Percentiles rank a stretch among this genome's conserved stretches.
Evolutionary conservation across 1,140 invertebrate species (phyloP).

Genomic region (Apis dorsata): DNA sequence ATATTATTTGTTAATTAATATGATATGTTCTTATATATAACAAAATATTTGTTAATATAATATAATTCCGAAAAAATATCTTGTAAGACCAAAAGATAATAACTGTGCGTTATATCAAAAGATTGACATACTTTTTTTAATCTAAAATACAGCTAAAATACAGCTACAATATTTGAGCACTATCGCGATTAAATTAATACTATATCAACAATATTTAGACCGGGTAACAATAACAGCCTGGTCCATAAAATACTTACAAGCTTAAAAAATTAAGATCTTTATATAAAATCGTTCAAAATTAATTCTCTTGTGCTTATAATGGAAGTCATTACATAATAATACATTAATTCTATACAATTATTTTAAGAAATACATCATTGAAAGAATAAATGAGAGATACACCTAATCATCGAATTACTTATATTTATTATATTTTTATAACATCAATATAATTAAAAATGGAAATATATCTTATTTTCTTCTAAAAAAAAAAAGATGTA

Average conservation of each 20-base stretch:
- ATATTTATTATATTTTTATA: not conserved
- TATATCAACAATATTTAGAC: constrained; percentile 8
- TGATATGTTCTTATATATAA: constrained; percentile 40
- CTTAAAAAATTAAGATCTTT: constrained; percentile 20
- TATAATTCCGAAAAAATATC: constrained; percentile 7
- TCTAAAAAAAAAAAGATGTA: too few relatives aligned
- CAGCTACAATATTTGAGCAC: constrained; percentile 31
- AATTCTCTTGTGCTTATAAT: constrained; percentile 4
- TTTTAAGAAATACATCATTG: not conserved
- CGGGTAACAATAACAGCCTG: not conserved
- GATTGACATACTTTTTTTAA: constrained; percentile 4
- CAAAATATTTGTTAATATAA: not conserved
- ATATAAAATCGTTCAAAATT: constrained; percentile 1
- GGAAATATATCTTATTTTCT: too few relatives aligned
- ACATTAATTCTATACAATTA: not conserved
- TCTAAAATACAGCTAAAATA: constrained; percentile 6
- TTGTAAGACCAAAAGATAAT: constrained; percentile 1
- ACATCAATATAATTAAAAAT: not conserved
- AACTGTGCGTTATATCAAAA: constrained; percentile 1
- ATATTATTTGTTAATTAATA: constrained; percentile 5
- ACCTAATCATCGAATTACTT: constrained; percentile 18
- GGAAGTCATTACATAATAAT: not conserved
- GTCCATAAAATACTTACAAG: constrained; percentile 19
- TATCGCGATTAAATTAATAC: constrained; percentile 33
- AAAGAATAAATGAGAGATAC: not conserved